Conservation (phyloP, 2,113 vertebrate genomes). For the Hyaena hyaena region DNA sequence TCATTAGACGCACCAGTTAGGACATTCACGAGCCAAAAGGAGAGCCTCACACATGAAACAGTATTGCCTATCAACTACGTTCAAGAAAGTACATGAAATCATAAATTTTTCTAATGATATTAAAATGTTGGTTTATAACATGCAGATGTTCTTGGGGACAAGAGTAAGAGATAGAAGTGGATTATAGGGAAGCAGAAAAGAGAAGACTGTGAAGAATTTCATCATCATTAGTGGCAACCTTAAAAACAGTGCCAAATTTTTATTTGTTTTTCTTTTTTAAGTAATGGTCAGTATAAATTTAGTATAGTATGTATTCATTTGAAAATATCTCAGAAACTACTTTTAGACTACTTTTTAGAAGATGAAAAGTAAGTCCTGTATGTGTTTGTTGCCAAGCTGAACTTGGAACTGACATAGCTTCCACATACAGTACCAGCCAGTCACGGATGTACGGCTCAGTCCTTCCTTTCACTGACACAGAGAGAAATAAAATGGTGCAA, state of each 20-base stretch:
- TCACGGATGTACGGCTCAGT: not conserved
- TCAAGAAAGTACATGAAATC: not conserved
- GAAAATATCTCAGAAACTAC: constrained; percentile 43
- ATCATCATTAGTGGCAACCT: not conserved
- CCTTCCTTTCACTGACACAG: not conserved
- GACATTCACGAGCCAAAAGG: not conserved
- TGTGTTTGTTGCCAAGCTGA: not conserved
- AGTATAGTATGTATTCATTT: not conserved
- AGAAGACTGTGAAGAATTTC: not conserved
- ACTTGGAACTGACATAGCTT: not conserved
- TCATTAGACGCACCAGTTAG: not conserved
- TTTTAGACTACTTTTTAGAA: constrained; percentile 12
- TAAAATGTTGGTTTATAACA: not conserved
- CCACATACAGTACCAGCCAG: not conserved
- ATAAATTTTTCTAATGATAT: not conserved
- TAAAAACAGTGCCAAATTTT: not conserved
- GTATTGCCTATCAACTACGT: not conserved
- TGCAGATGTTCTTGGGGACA: not conserved
- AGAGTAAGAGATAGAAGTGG: not conserved
- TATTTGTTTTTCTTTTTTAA: not conserved
- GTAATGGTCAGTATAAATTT: not conserved
- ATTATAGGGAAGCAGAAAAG: not conserved
- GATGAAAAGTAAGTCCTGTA: not conserved
- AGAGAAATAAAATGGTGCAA: not conserved
- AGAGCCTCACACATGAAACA: not conserved